phyloP scores from a whole-genome alignment of 1,140 invertebrate species.

The Tetraneura akinire region DNA sequence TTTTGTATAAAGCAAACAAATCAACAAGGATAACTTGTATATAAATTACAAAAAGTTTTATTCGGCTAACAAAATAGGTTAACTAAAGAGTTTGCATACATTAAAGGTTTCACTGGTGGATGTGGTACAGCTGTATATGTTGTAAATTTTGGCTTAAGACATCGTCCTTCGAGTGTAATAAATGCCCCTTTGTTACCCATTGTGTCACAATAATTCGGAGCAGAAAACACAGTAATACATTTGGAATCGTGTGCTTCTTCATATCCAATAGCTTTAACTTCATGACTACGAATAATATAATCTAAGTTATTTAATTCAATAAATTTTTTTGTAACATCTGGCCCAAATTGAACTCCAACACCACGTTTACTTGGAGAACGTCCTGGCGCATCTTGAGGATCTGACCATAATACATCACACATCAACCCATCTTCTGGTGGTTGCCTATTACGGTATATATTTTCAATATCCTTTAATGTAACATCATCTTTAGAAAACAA shows the following conservation, averaged over 20 bases:
- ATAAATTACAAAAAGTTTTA: slow-evolving; percentile 48
- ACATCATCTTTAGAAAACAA: slow-evolving; percentile 88
- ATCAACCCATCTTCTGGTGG: slow-evolving; percentile 96
- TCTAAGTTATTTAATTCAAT: slow-evolving; percentile 83
- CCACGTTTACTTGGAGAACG: slow-evolving; percentile 92
- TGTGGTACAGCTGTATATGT: slow-evolving; percentile 82
- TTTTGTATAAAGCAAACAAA: slow-evolving; percentile 44
- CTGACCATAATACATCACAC: slow-evolving; percentile 98
- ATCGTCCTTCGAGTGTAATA: slow-evolving; percentile 90
- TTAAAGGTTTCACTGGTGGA: slow-evolving; percentile 47
- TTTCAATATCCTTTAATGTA: slow-evolving; percentile 85
- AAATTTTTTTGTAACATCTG: slow-evolving; percentile 91
- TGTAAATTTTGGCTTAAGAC: slow-evolving; percentile 86
- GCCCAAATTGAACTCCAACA: slow-evolving; percentile 97
- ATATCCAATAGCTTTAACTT: slow-evolving; percentile 96
- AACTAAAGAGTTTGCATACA: slow-evolving; percentile 50
- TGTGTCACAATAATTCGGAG: slow-evolving; percentile 99
- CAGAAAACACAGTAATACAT: slow-evolving; percentile 95
- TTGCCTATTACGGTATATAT: slow-evolving; percentile 88
- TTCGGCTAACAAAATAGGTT: slow-evolving; percentile 39
- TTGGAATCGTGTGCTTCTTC: slow-evolving; percentile 91
- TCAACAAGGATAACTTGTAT: slow-evolving; percentile 49
- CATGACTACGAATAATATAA: slow-evolving; percentile 94
- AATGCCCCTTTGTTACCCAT: slow-evolving; percentile 98
- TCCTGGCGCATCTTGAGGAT: slow-evolving; percentile 87